These are phyloP conservation scores for Hololepta plana DNA, from an alignment of 2,888 invertebrate species.

Conservation along the genomic window DNA sequence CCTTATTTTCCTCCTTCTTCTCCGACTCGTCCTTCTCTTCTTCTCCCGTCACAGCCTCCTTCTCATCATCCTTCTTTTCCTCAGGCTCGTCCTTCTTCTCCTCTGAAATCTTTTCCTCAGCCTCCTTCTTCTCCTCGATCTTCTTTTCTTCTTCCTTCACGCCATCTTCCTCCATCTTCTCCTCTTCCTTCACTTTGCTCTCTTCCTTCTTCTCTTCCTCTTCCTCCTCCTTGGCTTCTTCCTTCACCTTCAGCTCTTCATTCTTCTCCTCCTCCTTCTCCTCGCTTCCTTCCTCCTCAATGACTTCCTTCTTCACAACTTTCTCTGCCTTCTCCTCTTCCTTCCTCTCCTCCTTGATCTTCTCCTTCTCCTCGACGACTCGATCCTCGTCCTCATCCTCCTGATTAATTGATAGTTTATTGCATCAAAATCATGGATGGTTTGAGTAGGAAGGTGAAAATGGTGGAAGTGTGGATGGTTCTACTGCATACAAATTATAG, in stretches of 20 bases:
- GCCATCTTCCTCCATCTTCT: neutral
- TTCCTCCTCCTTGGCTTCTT: neutral
- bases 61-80: conserved; percentile 1
- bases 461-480: too few species aligned
- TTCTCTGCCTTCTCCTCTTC: conserved; percentile 1
- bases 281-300: conserved; percentile 1
- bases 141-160: neutral
- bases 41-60: too few species aligned
- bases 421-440: too few species aligned
- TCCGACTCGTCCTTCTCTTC: too few species aligned
- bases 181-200: neutral
- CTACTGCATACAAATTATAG: too few species aligned
- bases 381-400: too few species aligned
- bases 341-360: conserved; percentile 1
- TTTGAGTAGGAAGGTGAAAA: too few species aligned
- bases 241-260: neutral
- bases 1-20: too few species aligned
- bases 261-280: conserved; percentile 1
- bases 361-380: conserved; percentile 2
- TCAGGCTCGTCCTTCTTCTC: neutral
- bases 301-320: neutral
- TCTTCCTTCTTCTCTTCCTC: conserved; percentile 1
- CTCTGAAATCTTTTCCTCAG: neutral
- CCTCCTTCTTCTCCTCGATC: conserved; percentile 1
- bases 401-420: too few species aligned